Evolutionary conservation across 2,113 vertebrate genomes (phyloP), one percentile per base, ranked within the genome.

Genomic region (Pseudopipra pipra): DNA sequence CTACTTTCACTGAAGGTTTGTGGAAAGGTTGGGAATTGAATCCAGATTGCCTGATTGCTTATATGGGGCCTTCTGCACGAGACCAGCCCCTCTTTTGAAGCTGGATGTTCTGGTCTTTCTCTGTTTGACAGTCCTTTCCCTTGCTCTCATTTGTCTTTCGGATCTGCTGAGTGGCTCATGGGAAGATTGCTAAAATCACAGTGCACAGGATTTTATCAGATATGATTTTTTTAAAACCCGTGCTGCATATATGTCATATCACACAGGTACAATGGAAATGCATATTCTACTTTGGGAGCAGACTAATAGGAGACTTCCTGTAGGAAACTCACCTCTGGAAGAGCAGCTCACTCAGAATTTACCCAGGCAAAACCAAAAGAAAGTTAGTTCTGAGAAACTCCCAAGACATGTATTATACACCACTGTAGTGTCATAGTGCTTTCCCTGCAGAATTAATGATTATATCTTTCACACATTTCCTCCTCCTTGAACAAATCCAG

Each of bases 71-170:
- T 52, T 63, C 55, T 71, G 78, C 72, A 72, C 56, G 80, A 84
- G 85, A 87, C 39, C 95, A 90, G 37, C 87, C 93, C 37, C 52
- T 82, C 83, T 95, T 96, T 95, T 95, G 93, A 96, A 96, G 88
- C 85, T 39, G 14, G 47, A 76, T 5, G 11, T 92, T 93, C 95
- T 96, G 95, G 81, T 81, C 88, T 97, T 96, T 96, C 88, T 96
- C 96, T 81, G 0, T 78, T 95, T 97, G 95, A 94, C 95, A 93
- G 90, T 94, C 95, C 88, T 95, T 96, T 93, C 96, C 61, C 96
- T 92, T 89, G 65, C 67, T 95, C 87, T 86, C 90, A 49, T 92
- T 96, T 89, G 73, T 95, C 94, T 96, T 94, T 84, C 1, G 33
- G 61, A 63, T 92, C 43, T 0, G 0, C 65, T 6, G 68, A 59